Conservation (phyloP, 2,113 vertebrate species). For the Aptenodytes forsteri region DNA sequence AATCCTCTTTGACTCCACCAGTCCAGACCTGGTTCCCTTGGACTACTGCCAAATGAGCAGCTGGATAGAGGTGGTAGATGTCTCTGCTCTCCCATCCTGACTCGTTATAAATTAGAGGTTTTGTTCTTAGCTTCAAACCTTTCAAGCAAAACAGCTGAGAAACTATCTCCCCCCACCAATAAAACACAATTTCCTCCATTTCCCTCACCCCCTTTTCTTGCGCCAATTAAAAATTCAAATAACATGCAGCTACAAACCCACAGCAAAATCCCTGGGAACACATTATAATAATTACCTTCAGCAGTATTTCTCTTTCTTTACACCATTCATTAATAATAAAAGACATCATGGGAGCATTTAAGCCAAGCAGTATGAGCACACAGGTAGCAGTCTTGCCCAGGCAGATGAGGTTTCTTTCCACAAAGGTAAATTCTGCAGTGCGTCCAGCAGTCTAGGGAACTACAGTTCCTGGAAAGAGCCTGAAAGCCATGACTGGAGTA, state of each 20-base stretch:
- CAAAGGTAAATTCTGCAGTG: neutral
- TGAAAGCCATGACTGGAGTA: neutral
- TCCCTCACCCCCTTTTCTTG: neutral
- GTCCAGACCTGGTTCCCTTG: neutral
- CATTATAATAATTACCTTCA: slow-evolving; percentile 6
- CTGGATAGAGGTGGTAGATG: neutral
- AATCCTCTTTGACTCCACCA: neutral
- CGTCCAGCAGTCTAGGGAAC: neutral
- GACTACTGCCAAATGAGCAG: neutral
- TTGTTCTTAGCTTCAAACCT: neutral
- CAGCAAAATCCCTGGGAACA: neutral
- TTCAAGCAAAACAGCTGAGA: neutral
- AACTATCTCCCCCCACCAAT: neutral
- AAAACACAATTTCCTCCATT: neutral
- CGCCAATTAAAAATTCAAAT: neutral
- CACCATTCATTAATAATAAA: slow-evolving; percentile 24
- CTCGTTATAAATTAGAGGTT: neutral
- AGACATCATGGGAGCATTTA: slow-evolving; percentile 27
- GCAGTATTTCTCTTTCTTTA: neutral
- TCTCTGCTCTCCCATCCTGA: neutral
- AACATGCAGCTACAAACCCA: neutral
- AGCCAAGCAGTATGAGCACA: neutral
- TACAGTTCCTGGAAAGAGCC: slow-evolving; percentile 4
- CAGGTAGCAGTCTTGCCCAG: neutral
- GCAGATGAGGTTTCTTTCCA: neutral